A percentile compares a stretch with the other conserved stretches of the same genome.
Conservation (phyloP, 1,140 invertebrate genomes). For the Neodiprion fabricii region DNA sequence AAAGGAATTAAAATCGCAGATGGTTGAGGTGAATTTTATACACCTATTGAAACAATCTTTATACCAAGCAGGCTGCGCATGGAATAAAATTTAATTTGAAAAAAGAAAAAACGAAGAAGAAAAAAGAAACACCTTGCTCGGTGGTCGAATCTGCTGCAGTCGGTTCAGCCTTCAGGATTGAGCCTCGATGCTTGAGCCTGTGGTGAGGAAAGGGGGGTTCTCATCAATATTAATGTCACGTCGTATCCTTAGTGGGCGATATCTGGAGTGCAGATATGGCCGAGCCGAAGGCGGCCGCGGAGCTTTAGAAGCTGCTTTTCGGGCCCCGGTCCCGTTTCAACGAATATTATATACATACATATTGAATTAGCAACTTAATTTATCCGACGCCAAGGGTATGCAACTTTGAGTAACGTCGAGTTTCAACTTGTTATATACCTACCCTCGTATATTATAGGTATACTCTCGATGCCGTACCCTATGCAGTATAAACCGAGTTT, state of each 20-base stretch:
- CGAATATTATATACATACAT: neutral
- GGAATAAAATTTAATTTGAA: no score
- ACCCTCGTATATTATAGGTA: no score
- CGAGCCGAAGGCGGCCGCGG: no score
- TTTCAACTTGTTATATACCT: neutral
- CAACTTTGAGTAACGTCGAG: neutral
- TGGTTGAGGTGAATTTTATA: no score
- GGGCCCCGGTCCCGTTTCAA: neutral
- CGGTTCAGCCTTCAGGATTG: neutral
- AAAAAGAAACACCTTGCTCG: no score
- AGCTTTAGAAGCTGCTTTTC: no score
- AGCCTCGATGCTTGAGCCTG: neutral
- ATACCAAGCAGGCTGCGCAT: no score
- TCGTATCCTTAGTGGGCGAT: neutral
- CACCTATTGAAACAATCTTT: no score
- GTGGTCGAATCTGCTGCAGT: no score
- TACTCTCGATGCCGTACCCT: neutral
- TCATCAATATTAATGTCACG: slow-evolving; percentile 7
- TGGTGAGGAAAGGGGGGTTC: neutral
- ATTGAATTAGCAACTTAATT: slow-evolving; percentile 1
- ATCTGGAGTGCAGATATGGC: neutral
- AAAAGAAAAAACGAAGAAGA: no score
- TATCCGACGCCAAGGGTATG: neutral
- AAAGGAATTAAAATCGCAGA: no score
- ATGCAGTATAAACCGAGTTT: neutral